These are phyloP conservation scores for Nasonia longicornis DNA, from an alignment of 1,140 invertebrate species.

Conservation along the genomic window DNA sequence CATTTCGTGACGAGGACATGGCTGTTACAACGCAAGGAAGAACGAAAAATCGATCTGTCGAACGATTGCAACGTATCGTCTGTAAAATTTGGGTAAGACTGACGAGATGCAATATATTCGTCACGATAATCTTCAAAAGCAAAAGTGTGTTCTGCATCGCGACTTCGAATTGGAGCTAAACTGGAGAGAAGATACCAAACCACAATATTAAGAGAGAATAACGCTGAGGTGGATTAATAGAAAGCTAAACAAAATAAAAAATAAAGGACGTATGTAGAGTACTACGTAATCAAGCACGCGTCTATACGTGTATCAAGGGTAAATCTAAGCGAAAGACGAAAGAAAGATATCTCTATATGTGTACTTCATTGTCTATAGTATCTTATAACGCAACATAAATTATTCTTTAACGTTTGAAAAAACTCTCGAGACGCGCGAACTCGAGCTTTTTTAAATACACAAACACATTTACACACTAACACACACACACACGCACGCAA, in stretches of 20 bases:
- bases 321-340: constrained; percentile 23
- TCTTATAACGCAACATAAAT: constrained; percentile 18
- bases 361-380: constrained; percentile 16
- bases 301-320: constrained; percentile 27
- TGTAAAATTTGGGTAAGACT: constrained; percentile 2
- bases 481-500: too few relatives aligned
- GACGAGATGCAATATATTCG: neutral
- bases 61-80: neutral
- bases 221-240: neutral
- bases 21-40: neutral
- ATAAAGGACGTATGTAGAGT: constrained; percentile 26
- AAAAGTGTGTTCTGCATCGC: neutral
- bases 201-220: neutral
- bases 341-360: constrained; percentile 31
- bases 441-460: constrained; percentile 13
- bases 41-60: neutral
- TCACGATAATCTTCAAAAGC: neutral
- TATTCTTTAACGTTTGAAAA: constrained; percentile 38
- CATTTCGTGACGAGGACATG: neutral
- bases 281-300: constrained; percentile 11
- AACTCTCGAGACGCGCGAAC: neutral
- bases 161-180: neutral
- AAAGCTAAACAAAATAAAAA: neutral
- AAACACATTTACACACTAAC: too few relatives aligned
- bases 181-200: neutral